These are phyloP conservation scores for Forbesichthys papilliferus DNA, from an alignment of 2,113 vertebrate species.

Conservation along the genomic window DNA sequence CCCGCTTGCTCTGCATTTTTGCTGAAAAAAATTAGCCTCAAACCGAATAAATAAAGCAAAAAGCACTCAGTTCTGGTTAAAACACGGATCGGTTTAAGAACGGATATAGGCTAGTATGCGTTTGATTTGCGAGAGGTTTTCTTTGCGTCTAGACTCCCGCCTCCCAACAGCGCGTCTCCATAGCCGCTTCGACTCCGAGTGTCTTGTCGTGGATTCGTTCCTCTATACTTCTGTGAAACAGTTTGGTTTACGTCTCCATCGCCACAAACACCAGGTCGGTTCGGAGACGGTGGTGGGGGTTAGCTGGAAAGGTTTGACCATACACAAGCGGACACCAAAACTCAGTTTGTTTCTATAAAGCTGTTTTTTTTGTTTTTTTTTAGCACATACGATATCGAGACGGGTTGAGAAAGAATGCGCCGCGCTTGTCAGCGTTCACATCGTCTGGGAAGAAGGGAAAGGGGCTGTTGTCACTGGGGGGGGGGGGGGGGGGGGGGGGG, in stretches of 20 bases:
- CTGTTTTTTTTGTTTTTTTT: no score
- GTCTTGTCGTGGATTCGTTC: no score
- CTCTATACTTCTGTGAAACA: no score
- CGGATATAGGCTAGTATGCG: conserved; percentile 27
- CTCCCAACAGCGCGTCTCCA: conserved; percentile 66
- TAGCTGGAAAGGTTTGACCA: no score
- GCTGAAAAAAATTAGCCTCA: conserved; percentile 16
- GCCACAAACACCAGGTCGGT: conserved; percentile 37
- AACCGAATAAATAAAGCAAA: conserved; percentile 9
- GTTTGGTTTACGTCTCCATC: conserved; percentile 61
- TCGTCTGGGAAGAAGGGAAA: conserved; percentile 45
- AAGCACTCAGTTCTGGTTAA: background rate
- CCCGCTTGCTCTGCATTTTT: conserved; percentile 67
- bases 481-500: no score
- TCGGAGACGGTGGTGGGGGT: conserved; percentile 3
- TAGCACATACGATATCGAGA: conserved; percentile 15
- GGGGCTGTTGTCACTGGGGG: conserved; percentile 30
- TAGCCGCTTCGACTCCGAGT: conserved; percentile 44
- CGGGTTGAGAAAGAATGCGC: conserved; percentile 38
- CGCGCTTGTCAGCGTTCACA: conserved; percentile 57
- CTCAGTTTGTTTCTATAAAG: no score
- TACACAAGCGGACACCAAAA: no score
- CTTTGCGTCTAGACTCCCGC: conserved; percentile 59
- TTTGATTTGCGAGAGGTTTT: conserved; percentile 5
- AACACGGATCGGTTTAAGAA: conserved; percentile 2